Conservation (phyloP, 2,113 vertebrate species). For the Fregetta grallaria region DNA sequence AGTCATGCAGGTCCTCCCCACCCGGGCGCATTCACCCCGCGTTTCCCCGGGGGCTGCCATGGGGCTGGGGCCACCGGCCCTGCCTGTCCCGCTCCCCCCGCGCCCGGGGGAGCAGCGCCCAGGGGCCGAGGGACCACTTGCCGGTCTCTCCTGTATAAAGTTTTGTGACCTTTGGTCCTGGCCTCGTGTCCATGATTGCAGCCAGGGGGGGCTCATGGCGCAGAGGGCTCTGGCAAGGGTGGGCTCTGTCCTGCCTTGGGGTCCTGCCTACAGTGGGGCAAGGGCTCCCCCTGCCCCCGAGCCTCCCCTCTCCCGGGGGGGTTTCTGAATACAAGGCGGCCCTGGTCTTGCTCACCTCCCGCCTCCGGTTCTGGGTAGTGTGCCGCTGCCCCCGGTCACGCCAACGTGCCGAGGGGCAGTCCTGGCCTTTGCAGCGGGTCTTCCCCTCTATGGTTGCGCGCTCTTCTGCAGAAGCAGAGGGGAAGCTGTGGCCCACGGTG, state of each 20-base stretch:
- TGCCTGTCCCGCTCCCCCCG: accelerated
- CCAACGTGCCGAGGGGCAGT: background rate
- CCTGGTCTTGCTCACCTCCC: background rate
- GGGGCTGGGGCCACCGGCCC: background rate
- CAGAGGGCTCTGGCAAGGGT: accelerated
- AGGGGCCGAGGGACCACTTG: background rate
- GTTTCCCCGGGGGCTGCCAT: background rate
- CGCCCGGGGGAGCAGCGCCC: accelerated
- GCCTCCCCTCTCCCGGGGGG: accelerated
- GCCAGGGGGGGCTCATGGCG: accelerated
- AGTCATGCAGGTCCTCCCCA: accelerated
- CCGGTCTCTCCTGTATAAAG: constrained; percentile 35
- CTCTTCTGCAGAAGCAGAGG: constrained; percentile 13
- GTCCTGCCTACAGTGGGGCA: too few species aligned
- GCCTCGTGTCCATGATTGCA: accelerated
- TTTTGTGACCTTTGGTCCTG: constrained; percentile 38
- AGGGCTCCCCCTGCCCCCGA: too few species aligned
- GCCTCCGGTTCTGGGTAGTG: background rate
- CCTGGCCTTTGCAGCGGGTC: background rate
- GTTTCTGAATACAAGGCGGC: background rate
- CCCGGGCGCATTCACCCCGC: background rate
- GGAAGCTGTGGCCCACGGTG: background rate
- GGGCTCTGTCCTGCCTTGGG: accelerated
- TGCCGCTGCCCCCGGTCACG: accelerated
- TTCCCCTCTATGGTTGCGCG: background rate